phyloP scores from a whole-genome alignment of 2,113 vertebrate species.

The Silurus asotus region DNA sequence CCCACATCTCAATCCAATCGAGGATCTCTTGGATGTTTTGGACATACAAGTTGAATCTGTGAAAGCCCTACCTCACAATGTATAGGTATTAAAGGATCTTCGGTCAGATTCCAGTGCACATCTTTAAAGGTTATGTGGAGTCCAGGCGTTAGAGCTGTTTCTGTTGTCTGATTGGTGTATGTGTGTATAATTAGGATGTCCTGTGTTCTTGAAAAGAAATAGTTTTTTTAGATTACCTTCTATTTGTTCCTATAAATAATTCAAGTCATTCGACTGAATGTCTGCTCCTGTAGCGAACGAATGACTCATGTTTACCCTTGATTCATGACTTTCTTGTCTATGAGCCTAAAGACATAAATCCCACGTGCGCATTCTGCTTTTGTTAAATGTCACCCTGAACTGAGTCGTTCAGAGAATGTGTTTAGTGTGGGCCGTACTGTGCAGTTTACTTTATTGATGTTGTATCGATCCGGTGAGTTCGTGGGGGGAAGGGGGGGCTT shows the following conservation, averaged over 20 bases:
- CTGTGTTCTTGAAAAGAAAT: too few relatives aligned
- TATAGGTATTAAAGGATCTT: too few relatives aligned
- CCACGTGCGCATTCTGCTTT: background rate
- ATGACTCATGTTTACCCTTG: background rate
- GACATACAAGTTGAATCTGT: too few relatives aligned
- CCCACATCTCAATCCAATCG: too few relatives aligned
- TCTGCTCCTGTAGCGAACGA: background rate
- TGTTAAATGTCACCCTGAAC: conserved; percentile 17
- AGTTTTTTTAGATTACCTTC: background rate
- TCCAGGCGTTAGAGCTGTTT: too few relatives aligned
- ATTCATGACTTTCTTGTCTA: background rate
- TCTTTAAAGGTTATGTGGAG: too few relatives aligned
- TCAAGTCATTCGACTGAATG: background rate
- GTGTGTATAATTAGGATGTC: too few relatives aligned
- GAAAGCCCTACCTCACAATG: too few relatives aligned
- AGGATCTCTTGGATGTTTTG: too few relatives aligned
- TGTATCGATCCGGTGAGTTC: background rate
- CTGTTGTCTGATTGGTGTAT: too few relatives aligned
- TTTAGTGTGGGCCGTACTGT: background rate
- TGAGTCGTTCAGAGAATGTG: background rate
- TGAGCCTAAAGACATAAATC: background rate
- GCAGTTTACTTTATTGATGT: background rate
- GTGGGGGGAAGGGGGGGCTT: background rate
- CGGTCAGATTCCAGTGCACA: too few relatives aligned
- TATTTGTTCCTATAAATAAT: background rate